A percentile compares a stretch with the other conserved stretches of the same genome.
Evolutionary conservation across 2,888 invertebrate species (phyloP).

Genomic region (Amphipoea lucens): DNA sequence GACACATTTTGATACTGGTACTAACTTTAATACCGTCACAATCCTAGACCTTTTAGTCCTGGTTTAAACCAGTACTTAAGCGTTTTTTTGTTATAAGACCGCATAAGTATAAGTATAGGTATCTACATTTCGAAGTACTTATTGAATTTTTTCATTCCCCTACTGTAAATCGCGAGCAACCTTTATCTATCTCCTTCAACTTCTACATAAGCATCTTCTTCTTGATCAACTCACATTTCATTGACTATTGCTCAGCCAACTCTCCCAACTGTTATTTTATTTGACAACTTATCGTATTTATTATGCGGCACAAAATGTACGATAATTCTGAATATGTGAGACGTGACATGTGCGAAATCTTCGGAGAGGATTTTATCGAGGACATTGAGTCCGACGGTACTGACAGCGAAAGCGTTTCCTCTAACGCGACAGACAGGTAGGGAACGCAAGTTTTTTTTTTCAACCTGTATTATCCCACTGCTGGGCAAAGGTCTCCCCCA

Average conservation of each 20-base stretch:
- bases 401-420: background rate
- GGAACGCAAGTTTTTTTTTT: background rate
- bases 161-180: background rate
- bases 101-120: background rate
- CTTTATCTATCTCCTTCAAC: background rate
- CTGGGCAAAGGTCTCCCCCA: too few relatives aligned
- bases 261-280: background rate
- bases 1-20: too few relatives aligned
- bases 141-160: constrained; percentile 1
- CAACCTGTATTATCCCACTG: background rate
- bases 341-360: background rate
- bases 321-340: background rate
- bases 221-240: background rate
- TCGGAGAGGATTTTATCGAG: background rate
- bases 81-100: too few relatives aligned
- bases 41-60: too few relatives aligned
- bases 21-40: too few relatives aligned
- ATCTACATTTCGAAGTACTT: constrained; percentile 1
- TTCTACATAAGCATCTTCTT: background rate
- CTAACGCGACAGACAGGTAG: constrained; percentile 2
- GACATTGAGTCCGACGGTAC: background rate
- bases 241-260: background rate
- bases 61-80: too few relatives aligned
- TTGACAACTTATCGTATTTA: background rate
- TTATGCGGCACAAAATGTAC: background rate